Base-by-base conservation (phyloP, 2,113 vertebrate species). In the Cnemophilus loriae region DNA sequence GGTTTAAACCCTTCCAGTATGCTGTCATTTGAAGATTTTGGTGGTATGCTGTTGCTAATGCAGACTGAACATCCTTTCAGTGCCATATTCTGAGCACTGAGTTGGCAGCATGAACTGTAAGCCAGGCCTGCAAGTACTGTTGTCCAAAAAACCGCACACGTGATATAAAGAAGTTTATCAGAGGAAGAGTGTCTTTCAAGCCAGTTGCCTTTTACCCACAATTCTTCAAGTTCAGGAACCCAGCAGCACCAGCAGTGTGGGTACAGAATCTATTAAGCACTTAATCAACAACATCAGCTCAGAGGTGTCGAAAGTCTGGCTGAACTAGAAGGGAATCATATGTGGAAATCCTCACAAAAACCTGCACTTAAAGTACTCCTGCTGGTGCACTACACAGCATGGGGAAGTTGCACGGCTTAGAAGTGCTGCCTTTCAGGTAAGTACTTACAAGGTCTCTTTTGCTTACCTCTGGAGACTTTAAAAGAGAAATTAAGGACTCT, bases 271-370 rank as follows among this genome's bases (percentile, higher is more conserved):
- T 23, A 91, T 69, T 60, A 93, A 87, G 61, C 65, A 85, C 82
- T 94, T 95, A 78, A 92, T 91, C 89, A 94, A 85, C 84, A 95
- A 28, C 67, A 94, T 52, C 82, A 91, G 33, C 89, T 90, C 78
- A 55, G 77, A 85, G 16, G n/a, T 82, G n/a, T 71, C 84, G 73
- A 44, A 77, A 85, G 49, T 24, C 82, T 85, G 46, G 37, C 75
- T 77, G 78, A 91, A 91, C 41, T 71, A 80, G 78, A 65, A 85
- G 61, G 21, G 55, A 82, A 80, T 73, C 14, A 2, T 7, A 55
- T 1, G 22, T 28, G 35, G 82, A 91, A 97, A 93, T 53, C 24
- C 30, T 83, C 67, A 91, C 47, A 87, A 81, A 94, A 94, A 73
- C 27, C 67, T 42, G 74, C 61, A 92, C 77, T 96, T 90, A 32